Percentiles rank a stretch among this genome's conserved stretches.
Evolutionary conservation across 2,888 invertebrate genomes (phyloP).

Genomic region (Aspidiotus destructor): DNA sequence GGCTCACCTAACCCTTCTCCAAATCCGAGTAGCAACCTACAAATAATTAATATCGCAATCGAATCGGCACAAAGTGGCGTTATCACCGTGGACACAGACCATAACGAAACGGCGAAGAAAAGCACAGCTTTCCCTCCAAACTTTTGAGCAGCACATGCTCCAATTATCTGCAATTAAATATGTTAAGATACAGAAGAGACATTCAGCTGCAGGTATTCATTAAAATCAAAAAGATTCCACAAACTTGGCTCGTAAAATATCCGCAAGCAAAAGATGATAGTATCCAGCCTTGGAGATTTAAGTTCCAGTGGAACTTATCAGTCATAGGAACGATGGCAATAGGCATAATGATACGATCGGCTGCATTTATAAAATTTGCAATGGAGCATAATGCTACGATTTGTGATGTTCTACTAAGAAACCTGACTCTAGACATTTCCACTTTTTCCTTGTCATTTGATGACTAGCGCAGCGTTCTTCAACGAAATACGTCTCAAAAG

Average conservation of each 20-base stretch:
- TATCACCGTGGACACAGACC: conserved; percentile 61
- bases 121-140: conserved; percentile 61
- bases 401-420: conserved; percentile 40
- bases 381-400: conserved; percentile 58
- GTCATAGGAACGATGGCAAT: conserved; percentile 67
- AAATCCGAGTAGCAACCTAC: conserved; percentile 57
- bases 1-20: conserved; percentile 60
- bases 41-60: conserved; percentile 52
- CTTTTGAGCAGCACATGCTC: conserved; percentile 57
- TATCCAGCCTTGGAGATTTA: conserved; percentile 64
- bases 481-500: no score
- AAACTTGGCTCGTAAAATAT: conserved; percentile 63
- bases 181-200: conserved; percentile 1
- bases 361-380: conserved; percentile 68
- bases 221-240: neutral
- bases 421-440: conserved; percentile 12
- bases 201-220: neutral
- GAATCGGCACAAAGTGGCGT: conserved; percentile 61
- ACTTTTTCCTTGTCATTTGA: neutral
- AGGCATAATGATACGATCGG: conserved; percentile 67
- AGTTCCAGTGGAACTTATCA: conserved; percentile 57
- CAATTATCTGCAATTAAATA: conserved; percentile 47
- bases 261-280: conserved; percentile 65
- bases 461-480: neutral
- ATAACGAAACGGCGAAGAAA: conserved; percentile 57